These are phyloP conservation scores for Eumeta japonica DNA, from an alignment of 1,140 invertebrate genomes.

Conservation along the genomic window DNA sequence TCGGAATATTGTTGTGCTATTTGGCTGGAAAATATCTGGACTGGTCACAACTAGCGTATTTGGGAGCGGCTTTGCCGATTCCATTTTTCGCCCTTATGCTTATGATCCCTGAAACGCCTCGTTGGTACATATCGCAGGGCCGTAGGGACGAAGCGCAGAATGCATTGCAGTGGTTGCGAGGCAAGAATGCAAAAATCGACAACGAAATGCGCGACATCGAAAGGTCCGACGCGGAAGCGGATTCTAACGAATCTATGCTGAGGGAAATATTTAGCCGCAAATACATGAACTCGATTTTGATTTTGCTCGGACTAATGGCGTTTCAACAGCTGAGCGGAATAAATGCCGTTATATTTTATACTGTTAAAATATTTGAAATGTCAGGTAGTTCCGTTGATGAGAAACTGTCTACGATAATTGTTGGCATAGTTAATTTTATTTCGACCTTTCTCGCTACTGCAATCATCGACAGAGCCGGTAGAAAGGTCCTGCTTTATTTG, in stretches of 20 bases:
- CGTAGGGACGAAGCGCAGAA: constrained; percentile 71
- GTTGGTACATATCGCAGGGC: constrained; percentile 80
- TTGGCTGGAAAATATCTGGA: constrained; percentile 73
- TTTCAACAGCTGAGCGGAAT: constrained; percentile 94
- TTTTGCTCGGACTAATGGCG: constrained; percentile 85
- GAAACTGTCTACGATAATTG: constrained; percentile 76
- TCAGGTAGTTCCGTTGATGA: constrained; percentile 74
- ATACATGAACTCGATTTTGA: constrained; percentile 73
- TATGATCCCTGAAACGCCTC: constrained; percentile 86
- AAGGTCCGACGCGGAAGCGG: constrained; percentile 68
- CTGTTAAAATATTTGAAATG: constrained; percentile 80
- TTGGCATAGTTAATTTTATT: constrained; percentile 86
- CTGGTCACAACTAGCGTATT: constrained; percentile 76
- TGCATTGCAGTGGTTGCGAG: constrained; percentile 78
- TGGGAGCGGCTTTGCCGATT: constrained; percentile 73
- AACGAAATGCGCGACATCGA: constrained; percentile 79
- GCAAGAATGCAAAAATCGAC: constrained; percentile 73
- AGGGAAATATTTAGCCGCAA: constrained; percentile 65
- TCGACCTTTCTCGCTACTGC: constrained; percentile 83
- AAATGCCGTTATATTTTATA: constrained; percentile 93
- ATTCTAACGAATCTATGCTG: constrained; percentile 51
- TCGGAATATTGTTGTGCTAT: constrained; percentile 79
- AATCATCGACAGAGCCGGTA: constrained; percentile 79
- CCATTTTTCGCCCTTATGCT: constrained; percentile 77
- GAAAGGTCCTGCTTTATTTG: constrained; percentile 81